Percentiles rank a stretch among this genome's conserved stretches.
Evolutionary conservation across 1,140 invertebrate species (phyloP).

Genomic region (Sinella curviseta): DNA sequence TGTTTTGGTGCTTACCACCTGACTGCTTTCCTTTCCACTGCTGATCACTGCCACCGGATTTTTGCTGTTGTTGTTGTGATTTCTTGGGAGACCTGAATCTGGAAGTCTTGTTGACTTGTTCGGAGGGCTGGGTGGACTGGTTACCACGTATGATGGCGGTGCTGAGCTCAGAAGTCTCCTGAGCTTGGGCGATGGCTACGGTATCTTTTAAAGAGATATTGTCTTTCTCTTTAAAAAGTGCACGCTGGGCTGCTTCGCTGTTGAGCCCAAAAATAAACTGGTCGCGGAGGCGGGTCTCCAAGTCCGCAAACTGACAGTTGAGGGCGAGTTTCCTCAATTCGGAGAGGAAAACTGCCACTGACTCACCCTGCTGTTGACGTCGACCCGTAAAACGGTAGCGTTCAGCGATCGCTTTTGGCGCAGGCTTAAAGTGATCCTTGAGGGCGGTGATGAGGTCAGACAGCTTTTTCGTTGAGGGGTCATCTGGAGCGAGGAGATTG

Average conservation of each 20-base stretch:
- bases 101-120: background rate
- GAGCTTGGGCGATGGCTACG: background rate
- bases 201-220: background rate
- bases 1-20: too few relatives aligned
- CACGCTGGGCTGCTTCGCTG: slow-evolving; percentile 20
- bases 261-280: slow-evolving; percentile 40
- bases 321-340: slow-evolving; percentile 38
- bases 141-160: background rate
- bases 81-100: background rate
- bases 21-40: too few relatives aligned
- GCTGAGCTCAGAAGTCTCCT: slow-evolving; percentile 22
- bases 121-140: background rate
- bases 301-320: slow-evolving; percentile 40
- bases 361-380: slow-evolving; percentile 33
- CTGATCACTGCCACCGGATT: background rate
- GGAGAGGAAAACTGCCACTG: slow-evolving; percentile 29
- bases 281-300: slow-evolving; percentile 41
- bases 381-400: slow-evolving; percentile 35
- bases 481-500: slow-evolving; percentile 7
- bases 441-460: background rate
- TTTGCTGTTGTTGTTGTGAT: background rate
- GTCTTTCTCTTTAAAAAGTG: slow-evolving; percentile 22
- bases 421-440: slow-evolving; percentile 27
- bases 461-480: background rate
- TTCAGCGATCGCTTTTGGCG: slow-evolving; percentile 34